Percentiles rank a stretch among this genome's conserved stretches.
Conservation (phyloP, 2,797 vertebrate genomes). For the Eptatretus atami region DNA sequence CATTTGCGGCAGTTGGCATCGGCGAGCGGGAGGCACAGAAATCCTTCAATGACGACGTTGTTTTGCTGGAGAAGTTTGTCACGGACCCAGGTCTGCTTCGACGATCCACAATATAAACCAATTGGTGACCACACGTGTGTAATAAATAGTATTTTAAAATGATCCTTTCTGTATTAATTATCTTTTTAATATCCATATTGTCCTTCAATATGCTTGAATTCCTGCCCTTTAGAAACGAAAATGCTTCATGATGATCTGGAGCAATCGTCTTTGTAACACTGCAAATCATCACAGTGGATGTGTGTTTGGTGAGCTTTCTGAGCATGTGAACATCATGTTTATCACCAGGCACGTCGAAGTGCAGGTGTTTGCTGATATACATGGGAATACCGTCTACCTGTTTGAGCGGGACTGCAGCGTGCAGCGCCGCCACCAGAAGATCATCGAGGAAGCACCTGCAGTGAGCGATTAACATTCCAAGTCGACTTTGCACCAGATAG, state of each 20-base stretch:
- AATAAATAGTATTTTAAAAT: too few relatives aligned
- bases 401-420: constrained; percentile 96
- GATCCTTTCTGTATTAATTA: too few relatives aligned
- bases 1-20: constrained; percentile 57
- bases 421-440: constrained; percentile 84
- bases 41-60: constrained; percentile 73
- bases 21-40: constrained; percentile 58
- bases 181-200: too few relatives aligned
- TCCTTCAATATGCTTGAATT: too few relatives aligned
- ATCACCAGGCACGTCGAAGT: constrained; percentile 50
- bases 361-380: constrained; percentile 77
- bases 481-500: too few relatives aligned
- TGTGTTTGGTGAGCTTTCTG: not conserved
- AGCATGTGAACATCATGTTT: too few relatives aligned
- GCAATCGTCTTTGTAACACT: too few relatives aligned
- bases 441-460: constrained; percentile 86
- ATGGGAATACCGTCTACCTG: constrained; percentile 60
- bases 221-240: too few relatives aligned
- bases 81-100: constrained; percentile 43
- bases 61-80: constrained; percentile 86
- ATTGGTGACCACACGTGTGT: too few relatives aligned
- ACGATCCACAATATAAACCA: too few relatives aligned
- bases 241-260: too few relatives aligned
- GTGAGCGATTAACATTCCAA: constrained; percentile 16
- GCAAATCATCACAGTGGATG: too few relatives aligned